Base-by-base conservation (phyloP, 2,113 vertebrate species). In the Otocyon megalotis region DNA sequence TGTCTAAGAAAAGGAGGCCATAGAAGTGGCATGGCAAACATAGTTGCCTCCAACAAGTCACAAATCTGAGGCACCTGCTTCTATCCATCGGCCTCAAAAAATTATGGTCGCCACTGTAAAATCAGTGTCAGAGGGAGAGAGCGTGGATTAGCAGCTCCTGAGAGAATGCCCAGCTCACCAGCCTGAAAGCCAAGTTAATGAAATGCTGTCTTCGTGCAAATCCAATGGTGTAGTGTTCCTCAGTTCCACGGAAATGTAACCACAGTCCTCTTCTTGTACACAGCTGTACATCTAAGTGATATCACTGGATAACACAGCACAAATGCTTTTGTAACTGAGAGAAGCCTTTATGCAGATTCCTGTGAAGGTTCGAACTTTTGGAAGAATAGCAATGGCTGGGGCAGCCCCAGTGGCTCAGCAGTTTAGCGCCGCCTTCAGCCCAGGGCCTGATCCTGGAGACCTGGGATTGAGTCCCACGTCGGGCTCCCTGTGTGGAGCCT, bases 81-180 rank as follows among this genome's bases (percentile, higher is more conserved):
- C 69, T 88, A 8, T 90, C 35, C 81, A 43, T 88, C 63, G 88
- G 28, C 58, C 83, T 90, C 88, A 94, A 48, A 77, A 77, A 43
- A 17, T 54, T 79, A 1, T 56, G 71, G 50, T 86, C 50, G 28
- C 53, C 50, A 6, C 74, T 35, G 58, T n/a, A 8, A 81, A 28
- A 24, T 91, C 17, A 58, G 1, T n/a, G 32, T 83, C 53, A 48
- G 43, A 94, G 26, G 43, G 58, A 43, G n/a, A 93, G 74, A 88
- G 16, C 32, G 12, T 50, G 76, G 67, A 54, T 69, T 83, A 94
- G 30, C 54, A 69, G 69, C 30, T 83, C 43, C 60, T 10, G 20
- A 88, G 50, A 43, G 67, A 69, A 74, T 32, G 8, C 35, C 8
- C 32, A 62, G 28, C 35, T 77, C n/a, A 50, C 19, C 60, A 32